Evolutionary conservation across 2,113 vertebrate species (phyloP).

Genomic region (Eretmochelys imbricata): DNA sequence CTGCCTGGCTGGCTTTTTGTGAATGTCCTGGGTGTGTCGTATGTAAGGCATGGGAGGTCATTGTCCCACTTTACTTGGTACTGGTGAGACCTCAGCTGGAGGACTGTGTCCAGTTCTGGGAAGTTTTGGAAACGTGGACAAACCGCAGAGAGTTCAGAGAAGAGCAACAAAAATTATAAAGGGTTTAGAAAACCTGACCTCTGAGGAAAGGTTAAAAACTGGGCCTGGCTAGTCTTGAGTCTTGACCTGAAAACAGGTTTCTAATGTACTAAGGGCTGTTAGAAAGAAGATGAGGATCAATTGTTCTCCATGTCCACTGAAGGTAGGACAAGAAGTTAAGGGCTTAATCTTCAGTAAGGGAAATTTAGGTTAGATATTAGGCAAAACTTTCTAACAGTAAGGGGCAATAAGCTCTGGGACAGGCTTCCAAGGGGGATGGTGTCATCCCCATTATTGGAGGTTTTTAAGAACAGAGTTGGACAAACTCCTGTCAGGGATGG

Average conservation of each 20-base stretch:
- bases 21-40: not conserved
- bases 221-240: not conserved
- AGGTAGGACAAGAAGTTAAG: not conserved
- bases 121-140: not conserved
- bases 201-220: not conserved
- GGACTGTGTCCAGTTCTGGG: not conserved
- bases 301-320: not conserved
- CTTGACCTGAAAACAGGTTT: not conserved
- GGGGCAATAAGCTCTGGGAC: not conserved
- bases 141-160: not conserved
- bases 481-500: not conserved
- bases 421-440: not conserved
- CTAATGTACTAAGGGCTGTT: not conserved
- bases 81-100: not conserved
- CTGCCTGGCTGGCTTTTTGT: not conserved
- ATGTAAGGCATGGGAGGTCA: not conserved
- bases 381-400: not conserved
- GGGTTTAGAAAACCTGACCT: not conserved
- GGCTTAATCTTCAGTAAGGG: not conserved
- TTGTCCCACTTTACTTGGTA: not conserved
- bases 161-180: not conserved
- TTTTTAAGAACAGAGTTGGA: not conserved
- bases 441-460: not conserved
- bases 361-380: not conserved
- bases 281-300: no score